A percentile compares a stretch with the other conserved stretches of the same genome.
phyloP scores from a whole-genome alignment of 2,888 invertebrate genomes.

The Syrphus vitripennis region DNA sequence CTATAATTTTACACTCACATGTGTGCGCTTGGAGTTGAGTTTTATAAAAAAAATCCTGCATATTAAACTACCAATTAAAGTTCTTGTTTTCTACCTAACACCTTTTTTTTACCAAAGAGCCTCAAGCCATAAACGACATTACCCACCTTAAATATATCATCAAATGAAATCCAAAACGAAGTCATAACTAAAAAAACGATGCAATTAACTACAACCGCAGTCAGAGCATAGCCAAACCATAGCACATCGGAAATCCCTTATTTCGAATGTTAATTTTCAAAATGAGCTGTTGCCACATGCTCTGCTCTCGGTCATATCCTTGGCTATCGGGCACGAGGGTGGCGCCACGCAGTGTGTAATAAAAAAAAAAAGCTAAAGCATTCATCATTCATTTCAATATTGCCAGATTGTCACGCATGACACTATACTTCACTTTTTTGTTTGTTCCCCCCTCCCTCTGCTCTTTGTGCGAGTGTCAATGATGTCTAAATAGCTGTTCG shows the following conservation, averaged over 20 bases:
- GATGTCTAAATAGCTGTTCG: conserved; percentile 68
- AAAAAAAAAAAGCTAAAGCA: conserved; percentile 45
- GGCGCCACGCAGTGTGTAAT: conserved; percentile 47
- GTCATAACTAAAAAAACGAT: conserved; percentile 7
- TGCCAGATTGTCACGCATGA: conserved; percentile 76
- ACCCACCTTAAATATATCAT: conserved; percentile 8
- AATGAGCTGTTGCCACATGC: conserved; percentile 76
- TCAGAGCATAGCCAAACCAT: background rate
- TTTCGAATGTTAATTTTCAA: conserved; percentile 29
- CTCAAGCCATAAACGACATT: background rate
- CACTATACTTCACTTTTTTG: conserved; percentile 60
- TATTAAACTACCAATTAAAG: conserved; percentile 33
- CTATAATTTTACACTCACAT: conserved; percentile 46
- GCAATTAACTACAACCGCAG: conserved; percentile 42
- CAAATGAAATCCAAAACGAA: background rate
- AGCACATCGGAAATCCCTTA: conserved; percentile 13
- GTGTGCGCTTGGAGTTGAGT: background rate
- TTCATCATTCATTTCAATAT: conserved; percentile 69
- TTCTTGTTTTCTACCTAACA: conserved; percentile 18
- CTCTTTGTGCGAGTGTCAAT: conserved; percentile 62
- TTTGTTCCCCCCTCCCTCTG: conserved; percentile 16
- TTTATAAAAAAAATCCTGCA: background rate
- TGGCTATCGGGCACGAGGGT: conserved; percentile 59
- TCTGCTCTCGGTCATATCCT: background rate
- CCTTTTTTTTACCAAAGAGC: conserved; percentile 26